Percentiles rank a stretch among this genome's conserved stretches.
These are phyloP conservation scores for Bombus confusus DNA, from an alignment of 1,140 invertebrate species.

Conservation along the genomic window DNA sequence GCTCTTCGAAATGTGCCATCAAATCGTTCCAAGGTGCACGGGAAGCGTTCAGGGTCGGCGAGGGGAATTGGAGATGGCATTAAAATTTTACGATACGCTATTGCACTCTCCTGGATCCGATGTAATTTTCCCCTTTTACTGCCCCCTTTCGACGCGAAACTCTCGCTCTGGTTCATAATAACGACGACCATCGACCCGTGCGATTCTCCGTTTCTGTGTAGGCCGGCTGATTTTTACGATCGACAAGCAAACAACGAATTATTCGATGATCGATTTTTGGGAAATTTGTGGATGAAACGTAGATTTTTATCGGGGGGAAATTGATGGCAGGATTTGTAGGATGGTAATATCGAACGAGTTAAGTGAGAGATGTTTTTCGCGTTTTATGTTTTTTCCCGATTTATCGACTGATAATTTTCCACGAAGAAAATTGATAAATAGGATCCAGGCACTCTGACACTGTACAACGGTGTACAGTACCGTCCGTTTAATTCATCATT, in stretches of 20 bases:
- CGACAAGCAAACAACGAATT: neutral
- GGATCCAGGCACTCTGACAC: no score
- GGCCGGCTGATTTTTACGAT: neutral
- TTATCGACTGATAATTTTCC: no score
- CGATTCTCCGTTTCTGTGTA: neutral
- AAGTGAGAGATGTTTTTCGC: no score
- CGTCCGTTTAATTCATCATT: no score
- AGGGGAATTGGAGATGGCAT: neutral
- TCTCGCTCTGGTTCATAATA: neutral
- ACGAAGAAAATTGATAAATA: no score
- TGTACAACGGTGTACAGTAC: no score
- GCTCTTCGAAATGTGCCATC: neutral
- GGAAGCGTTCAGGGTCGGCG: neutral
- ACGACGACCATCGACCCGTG: neutral
- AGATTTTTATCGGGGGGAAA: neutral
- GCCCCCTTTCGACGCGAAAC: neutral
- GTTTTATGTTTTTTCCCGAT: no score
- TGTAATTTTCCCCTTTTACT: neutral
- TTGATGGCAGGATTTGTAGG: no score
- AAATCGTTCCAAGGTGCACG: neutral
- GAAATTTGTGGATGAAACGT: neutral
- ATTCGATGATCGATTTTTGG: neutral
- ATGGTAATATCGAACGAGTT: no score
- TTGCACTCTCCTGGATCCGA: neutral
- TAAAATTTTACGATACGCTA: conserved; percentile 20